Evolutionary conservation across 2,113 vertebrate species (phyloP).

Genomic region (Strix aluco): DNA sequence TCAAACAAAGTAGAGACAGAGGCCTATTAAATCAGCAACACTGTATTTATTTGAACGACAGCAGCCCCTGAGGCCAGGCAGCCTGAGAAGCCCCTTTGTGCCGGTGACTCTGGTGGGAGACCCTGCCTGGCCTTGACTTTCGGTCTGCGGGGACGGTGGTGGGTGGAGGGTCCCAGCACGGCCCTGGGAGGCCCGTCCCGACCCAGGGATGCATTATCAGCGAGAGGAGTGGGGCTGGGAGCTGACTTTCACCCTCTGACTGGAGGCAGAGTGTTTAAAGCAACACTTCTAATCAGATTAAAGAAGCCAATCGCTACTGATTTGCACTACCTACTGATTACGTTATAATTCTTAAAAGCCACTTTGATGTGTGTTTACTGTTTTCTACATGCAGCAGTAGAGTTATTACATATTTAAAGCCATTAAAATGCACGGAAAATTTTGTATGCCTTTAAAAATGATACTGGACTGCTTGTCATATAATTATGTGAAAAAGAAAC

Average conservation of each 20-base stretch:
- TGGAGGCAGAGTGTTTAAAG: not conserved
- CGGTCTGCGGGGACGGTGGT: fast-evolving
- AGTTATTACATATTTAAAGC: not conserved
- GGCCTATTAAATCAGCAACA: not conserved
- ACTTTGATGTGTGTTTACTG: not conserved
- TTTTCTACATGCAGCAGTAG: not conserved
- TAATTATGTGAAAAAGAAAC: conserved; percentile 59
- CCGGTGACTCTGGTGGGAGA: fast-evolving
- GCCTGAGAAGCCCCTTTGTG: not conserved
- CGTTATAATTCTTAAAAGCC: not conserved
- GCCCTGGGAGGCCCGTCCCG: not conserved
- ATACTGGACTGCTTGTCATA: conserved; percentile 28
- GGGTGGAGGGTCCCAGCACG: fast-evolving
- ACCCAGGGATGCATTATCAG: not conserved
- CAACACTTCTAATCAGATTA: conserved; percentile 2
- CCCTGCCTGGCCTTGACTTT: not conserved
- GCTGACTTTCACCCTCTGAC: not conserved
- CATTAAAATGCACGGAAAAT: conserved; percentile 29
- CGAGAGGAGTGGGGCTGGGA: not conserved
- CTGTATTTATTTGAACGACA: not conserved
- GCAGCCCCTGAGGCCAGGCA: fast-evolving
- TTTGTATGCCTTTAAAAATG: conserved; percentile 34
- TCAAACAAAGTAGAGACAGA: not conserved
- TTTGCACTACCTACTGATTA: not conserved
- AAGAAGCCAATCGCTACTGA: not conserved